Base-by-base conservation (phyloP, 2,888 invertebrate genomes). In the Ochlodes sylvanus region DNA sequence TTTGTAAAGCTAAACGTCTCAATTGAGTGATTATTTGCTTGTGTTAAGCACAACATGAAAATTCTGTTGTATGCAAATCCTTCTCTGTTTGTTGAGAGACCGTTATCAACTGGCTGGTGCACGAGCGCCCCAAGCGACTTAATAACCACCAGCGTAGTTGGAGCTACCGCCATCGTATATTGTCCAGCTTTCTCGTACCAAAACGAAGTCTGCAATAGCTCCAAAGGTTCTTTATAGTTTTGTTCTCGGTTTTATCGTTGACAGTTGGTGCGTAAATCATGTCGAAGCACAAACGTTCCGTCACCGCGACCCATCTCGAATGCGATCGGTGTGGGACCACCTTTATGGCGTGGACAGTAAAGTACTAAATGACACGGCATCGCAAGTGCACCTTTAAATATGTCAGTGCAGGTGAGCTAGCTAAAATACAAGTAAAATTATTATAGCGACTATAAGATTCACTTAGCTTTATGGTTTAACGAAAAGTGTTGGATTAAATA, bases 91-190 rank as follows among this genome's bases (percentile, higher is more conserved):
- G 80, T 75, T 74, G 78, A 83, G 78, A 83, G 87, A 86, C 87
- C 79, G 81, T 90, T 50, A 90, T 89, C 89, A 78, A 75, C 78
- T 76, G 76, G 75, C 75, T 79, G 79, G 77, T 79, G 85, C 89
- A 90, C 88, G 88, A 90, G 83, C 86, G 88, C 90, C 85, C 76
- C 76, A 78, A 84, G 90, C 87, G 75, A 75, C 72, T 72, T 73
- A 72, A 71, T 72, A 72, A 70, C 72, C 75, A 76, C 88, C 81
- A 83, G 71, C 71, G 42, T 77, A 77, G 63, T 64, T 64, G 77
- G 84, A 82, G 73, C 83, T 77, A 57, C 76, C 73, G 47, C 64
- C 69, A 71, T n/a, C 47, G 38, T 62, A 34, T 47, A 21, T 27
- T 32, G 62, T 63, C 42, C 54, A 34, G 54, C 41, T 42, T 54